These are phyloP conservation scores for Armadillidium nasatum DNA, from an alignment of 1,140 invertebrate species.

Conservation along the genomic window DNA sequence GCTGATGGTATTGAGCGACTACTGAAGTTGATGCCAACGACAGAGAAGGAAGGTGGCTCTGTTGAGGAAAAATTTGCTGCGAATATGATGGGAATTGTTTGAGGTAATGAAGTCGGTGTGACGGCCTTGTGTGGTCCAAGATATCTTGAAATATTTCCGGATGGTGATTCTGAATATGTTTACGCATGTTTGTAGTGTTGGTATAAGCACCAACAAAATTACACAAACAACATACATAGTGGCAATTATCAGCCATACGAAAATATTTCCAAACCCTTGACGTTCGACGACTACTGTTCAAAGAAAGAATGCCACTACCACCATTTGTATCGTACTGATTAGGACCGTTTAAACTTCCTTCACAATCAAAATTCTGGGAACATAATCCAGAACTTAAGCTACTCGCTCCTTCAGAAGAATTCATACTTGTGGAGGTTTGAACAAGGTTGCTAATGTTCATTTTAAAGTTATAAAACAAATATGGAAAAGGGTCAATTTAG, in stretches of 20 bases:
- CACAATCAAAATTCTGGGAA: too few species aligned
- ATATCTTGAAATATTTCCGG: slow-evolving; percentile 44
- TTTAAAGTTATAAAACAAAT: too few species aligned
- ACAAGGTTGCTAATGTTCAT: too few species aligned
- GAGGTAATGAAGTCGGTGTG: slow-evolving; percentile 16
- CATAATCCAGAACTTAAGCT: too few species aligned
- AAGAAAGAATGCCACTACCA: neutral
- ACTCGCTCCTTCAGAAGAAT: too few species aligned
- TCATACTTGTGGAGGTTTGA: too few species aligned
- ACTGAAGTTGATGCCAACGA: neutral
- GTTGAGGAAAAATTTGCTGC: too few species aligned
- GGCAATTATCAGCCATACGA: slow-evolving; percentile 43
- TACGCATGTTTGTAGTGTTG: slow-evolving; percentile 45
- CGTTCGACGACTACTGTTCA: slow-evolving; percentile 29
- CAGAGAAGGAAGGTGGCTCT: too few species aligned
- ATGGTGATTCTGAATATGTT: slow-evolving; percentile 44
- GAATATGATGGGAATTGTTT: too few species aligned
- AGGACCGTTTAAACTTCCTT: neutral
- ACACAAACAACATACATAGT: slow-evolving; percentile 43
- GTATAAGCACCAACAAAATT: slow-evolving; percentile 44
- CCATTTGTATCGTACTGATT: neutral
- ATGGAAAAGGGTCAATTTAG: too few species aligned
- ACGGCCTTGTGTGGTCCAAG: slow-evolving; percentile 41
- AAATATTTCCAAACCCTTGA: slow-evolving; percentile 44
- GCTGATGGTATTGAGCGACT: too few species aligned